These are phyloP conservation scores for Muscina levida DNA, from an alignment of 2,888 invertebrate species.

Conservation along the genomic window DNA sequence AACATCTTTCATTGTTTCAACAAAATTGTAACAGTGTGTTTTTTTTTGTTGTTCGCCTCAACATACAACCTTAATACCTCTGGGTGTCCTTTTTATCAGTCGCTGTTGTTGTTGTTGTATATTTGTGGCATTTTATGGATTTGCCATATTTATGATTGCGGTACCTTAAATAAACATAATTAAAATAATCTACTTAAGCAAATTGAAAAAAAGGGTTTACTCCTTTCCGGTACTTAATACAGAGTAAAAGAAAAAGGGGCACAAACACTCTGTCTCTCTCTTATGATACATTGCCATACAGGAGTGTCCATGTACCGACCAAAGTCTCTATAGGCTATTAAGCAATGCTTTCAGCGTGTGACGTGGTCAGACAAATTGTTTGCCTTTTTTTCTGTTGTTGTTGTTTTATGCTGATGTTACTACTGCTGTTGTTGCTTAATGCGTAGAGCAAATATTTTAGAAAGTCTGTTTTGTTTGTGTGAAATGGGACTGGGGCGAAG, in stretches of 20 bases:
- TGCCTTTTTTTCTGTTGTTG: not conserved
- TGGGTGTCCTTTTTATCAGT: no score
- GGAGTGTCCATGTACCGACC: not conserved
- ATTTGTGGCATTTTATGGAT: constrained; percentile 39
- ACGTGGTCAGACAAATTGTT: not conserved
- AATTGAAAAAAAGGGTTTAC: constrained; percentile 40
- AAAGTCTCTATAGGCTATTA: not conserved
- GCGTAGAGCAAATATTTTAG: constrained; percentile 12
- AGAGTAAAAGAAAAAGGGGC: not conserved
- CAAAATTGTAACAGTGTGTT: no score
- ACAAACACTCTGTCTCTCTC: not conserved
- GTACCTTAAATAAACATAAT: constrained; percentile 48
- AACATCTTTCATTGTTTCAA: constrained; percentile 8
- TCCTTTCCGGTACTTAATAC: not conserved
- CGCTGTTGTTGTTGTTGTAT: no score
- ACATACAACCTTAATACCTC: no score
- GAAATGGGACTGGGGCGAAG: no score
- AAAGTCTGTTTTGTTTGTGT: not conserved
- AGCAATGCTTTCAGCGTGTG: not conserved
- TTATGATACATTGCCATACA: not conserved
- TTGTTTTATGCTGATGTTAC: no score
- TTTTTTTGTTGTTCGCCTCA: no score
- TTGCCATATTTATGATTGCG: constrained; percentile 37
- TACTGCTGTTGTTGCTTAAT: not conserved
- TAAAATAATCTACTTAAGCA: constrained; percentile 50